phyloP scores from a whole-genome alignment of 2,797 vertebrate species.

The Antrozous pallidus region DNA sequence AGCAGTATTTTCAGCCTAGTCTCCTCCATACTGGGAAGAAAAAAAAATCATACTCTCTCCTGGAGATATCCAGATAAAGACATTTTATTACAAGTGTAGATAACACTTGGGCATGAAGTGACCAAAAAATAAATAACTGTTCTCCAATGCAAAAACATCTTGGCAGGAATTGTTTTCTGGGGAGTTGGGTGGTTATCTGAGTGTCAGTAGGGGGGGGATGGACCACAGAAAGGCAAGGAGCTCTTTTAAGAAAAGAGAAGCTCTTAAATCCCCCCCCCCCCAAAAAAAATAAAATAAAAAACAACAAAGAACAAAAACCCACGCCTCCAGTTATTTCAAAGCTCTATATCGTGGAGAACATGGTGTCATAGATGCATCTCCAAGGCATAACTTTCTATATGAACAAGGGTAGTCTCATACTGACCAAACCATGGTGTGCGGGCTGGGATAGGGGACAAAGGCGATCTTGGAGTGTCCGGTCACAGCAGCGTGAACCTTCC shows the following conservation, averaged over 20 bases:
- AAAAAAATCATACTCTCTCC: neutral
- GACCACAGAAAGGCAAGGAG: neutral
- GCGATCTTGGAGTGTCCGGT: rapidly evolving
- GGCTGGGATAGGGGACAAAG: neutral
- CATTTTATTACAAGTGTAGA: neutral
- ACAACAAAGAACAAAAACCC: no score
- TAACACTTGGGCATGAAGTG: neutral
- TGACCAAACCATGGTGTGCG: neutral
- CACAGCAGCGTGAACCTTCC: neutral
- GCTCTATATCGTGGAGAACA: neutral
- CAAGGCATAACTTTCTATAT: neutral
- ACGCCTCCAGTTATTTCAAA: neutral
- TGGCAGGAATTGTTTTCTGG: neutral
- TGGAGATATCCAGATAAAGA: neutral
- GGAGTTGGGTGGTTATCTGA: neutral
- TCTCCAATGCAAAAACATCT: neutral
- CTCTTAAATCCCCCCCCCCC: neutral
- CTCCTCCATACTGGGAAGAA: neutral
- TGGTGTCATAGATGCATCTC: neutral
- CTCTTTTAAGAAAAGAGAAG: neutral
- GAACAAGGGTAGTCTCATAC: neutral
- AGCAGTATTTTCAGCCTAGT: neutral
- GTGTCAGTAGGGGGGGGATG: neutral
- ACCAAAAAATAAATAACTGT: neutral
- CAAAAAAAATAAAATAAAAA: no score